Evolutionary conservation across 1,140 invertebrate genomes (phyloP), one percentile per base, ranked within the genome.

Genomic region (Mercenaria mercenaria): DNA sequence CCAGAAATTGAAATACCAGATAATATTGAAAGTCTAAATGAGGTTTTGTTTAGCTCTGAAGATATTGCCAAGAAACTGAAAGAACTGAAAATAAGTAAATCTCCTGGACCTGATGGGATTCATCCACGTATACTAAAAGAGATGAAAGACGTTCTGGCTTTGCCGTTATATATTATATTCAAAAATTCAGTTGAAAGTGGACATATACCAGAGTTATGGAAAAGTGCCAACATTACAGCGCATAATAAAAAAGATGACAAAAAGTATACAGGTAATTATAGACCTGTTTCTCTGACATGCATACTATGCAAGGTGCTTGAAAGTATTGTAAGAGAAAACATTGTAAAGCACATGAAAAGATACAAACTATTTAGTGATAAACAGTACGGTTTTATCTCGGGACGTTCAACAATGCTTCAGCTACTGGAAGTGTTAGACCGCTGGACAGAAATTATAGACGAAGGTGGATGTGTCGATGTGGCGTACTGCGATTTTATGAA

Each of bases 231-330:
- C n/a, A 76, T 76, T 43, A 76, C 39, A 6, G 72, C 13, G 13
- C 23, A 15, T 23, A 15, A 15, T 76, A 76, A 34, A 37, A 76
- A 76, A 41, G 72, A 32, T 10, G 72, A 76, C 32, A 32, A 41
- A 32, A 76, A 76, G 34, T 76, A 76, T 76, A 32, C 32, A 18
- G 72, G 72, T 10, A 76, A 76, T 37, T 76, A 76, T 37, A 76
- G 72, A 76, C 72, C 72, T 39, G 72, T 76, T 8, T 11, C 8
- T 64, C 61, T 32, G 8, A 64, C 61, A 64, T 64, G 61, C n/a
- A 64, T 64, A 6, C 4, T 76, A 8, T 34, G 72, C 39, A 67
- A 76, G 34, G 39, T 76, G 8, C 13, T 76, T 10, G 72, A 76
- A 76, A 76, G 32, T 37, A 76, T 76, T 13, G 32, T 76, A 76